phyloP scores from a whole-genome alignment of 1,140 invertebrate genomes.

The Drosophila yakuba region DNA sequence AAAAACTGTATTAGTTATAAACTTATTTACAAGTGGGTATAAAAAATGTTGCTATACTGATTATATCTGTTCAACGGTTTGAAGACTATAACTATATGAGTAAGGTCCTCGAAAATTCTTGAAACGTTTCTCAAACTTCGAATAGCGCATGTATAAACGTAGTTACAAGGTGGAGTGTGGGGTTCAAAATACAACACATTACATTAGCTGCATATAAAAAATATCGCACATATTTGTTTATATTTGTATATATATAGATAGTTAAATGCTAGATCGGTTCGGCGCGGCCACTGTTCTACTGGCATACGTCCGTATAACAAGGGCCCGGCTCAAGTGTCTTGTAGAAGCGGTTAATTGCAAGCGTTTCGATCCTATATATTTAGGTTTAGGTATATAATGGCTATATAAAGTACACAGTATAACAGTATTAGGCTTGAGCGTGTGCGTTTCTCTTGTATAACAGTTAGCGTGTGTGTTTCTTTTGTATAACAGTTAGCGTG shows the following conservation, averaged over 20 bases:
- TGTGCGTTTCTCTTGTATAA: slow-evolving; percentile 52
- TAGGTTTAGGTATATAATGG: slow-evolving; percentile 21
- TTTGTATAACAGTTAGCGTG: slow-evolving; percentile 66
- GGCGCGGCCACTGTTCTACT: slow-evolving; percentile 13
- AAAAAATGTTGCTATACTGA: slow-evolving; percentile 2
- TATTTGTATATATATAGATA: slow-evolving; percentile 3
- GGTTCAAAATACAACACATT: slow-evolving; percentile 30
- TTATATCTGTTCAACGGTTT: background rate
- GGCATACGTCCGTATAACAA: slow-evolving; percentile 4
- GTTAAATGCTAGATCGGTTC: slow-evolving; percentile 36
- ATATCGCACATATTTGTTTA: slow-evolving; percentile 53
- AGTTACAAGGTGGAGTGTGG: slow-evolving; percentile 5
- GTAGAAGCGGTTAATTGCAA: slow-evolving; percentile 34
- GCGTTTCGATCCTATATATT: slow-evolving; percentile 26
- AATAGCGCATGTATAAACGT: slow-evolving; percentile 11
- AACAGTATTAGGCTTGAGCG: slow-evolving; percentile 61
- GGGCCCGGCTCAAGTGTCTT: slow-evolving; percentile 12
- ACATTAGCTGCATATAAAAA: slow-evolving; percentile 66
- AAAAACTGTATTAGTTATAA: background rate
- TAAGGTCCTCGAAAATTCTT: background rate
- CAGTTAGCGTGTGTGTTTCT: slow-evolving; percentile 55
- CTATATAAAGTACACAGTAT: slow-evolving; percentile 57
- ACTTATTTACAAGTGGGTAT: background rate
- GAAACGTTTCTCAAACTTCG: background rate
- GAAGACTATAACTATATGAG: background rate